Evolutionary conservation across 1,140 invertebrate species (phyloP).

Genomic region (Macrocentrus cingulum): DNA sequence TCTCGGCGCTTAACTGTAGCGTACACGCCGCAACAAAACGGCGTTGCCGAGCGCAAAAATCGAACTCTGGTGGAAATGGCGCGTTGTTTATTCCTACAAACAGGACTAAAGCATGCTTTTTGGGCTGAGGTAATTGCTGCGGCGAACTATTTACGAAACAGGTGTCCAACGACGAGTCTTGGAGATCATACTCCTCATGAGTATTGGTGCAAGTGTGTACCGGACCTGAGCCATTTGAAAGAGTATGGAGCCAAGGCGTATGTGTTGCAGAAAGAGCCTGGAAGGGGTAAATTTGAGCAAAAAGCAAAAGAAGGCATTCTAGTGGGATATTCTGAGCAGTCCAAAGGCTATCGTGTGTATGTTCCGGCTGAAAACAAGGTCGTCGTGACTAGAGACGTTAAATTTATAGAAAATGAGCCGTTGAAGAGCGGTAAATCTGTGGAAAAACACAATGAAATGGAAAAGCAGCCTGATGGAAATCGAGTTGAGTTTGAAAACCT

Average conservation of each 20-base stretch:
- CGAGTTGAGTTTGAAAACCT: neutral
- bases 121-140: slow-evolving; percentile 32
- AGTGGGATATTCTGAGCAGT: neutral
- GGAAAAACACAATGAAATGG: neutral
- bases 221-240: neutral
- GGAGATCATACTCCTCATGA: slow-evolving; percentile 11
- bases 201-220: neutral
- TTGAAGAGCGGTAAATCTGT: neutral
- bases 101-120: slow-evolving; percentile 23
- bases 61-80: slow-evolving; percentile 25
- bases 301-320: neutral
- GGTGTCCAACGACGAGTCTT: slow-evolving; percentile 26
- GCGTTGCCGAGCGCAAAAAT: slow-evolving; percentile 37
- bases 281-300: slow-evolving; percentile 4
- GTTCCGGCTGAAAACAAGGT: neutral
- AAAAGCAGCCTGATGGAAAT: neutral
- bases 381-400: neutral
- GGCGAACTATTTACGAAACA: slow-evolving; percentile 29
- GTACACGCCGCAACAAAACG: slow-evolving; percentile 45
- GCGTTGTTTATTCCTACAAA: slow-evolving; percentile 30
- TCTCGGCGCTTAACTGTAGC: slow-evolving; percentile 34
- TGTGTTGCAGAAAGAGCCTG: neutral
- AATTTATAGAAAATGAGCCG: neutral
- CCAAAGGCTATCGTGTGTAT: slow-evolving; percentile 9
- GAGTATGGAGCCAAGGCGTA: slow-evolving; percentile 3